phyloP scores from a whole-genome alignment of 2,113 vertebrate genomes.

The Alethe castanea region DNA sequence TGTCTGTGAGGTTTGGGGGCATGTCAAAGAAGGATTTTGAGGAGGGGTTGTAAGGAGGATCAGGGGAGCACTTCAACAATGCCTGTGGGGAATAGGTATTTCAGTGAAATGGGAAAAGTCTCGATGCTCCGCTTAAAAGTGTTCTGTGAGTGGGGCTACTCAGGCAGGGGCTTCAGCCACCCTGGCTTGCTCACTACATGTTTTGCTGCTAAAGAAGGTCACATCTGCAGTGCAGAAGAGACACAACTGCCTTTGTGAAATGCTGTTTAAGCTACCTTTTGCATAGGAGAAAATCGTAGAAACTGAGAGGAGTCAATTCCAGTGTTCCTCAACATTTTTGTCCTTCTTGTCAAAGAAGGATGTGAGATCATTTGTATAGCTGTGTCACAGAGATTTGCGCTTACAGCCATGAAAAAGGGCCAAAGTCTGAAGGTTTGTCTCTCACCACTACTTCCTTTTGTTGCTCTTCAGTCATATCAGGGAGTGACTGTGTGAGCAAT shows the following conservation, averaged over 20 bases:
- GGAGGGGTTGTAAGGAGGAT: background rate
- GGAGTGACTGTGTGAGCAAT: background rate
- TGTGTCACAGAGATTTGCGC: background rate
- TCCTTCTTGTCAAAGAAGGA: background rate
- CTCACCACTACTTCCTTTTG: background rate
- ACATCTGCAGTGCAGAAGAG: background rate
- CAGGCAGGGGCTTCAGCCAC: background rate
- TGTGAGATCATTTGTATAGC: background rate
- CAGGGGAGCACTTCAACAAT: background rate
- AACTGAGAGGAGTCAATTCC: background rate
- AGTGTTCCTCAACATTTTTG: background rate
- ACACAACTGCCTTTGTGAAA: background rate
- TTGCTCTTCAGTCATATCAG: background rate
- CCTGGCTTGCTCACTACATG: background rate
- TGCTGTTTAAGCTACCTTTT: background rate
- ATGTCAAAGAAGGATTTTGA: background rate
- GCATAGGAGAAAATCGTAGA: background rate
- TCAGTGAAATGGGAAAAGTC: background rate
- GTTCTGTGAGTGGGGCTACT: background rate
- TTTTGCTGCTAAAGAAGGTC: background rate
- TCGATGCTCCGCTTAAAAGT: background rate
- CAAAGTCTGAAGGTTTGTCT: background rate
- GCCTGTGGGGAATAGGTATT: background rate
- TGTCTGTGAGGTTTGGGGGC: background rate
- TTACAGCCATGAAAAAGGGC: background rate